These are phyloP conservation scores for Sciaenops ocellatus DNA, from an alignment of 2,797 vertebrate genomes.

Conservation along the genomic window DNA sequence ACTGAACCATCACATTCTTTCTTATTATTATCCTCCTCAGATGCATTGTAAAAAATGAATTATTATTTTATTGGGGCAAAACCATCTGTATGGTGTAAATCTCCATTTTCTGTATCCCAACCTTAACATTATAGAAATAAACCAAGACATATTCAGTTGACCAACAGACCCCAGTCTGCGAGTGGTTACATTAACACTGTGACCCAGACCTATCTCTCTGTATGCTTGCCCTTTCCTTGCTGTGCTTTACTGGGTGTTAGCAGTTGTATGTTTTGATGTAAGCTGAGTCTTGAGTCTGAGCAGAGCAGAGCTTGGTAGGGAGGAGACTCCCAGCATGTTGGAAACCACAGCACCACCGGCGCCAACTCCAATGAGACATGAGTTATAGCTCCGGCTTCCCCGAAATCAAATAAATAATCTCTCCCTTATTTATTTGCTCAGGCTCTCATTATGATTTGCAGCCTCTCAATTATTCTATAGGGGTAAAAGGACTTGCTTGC, in stretches of 20 bases:
- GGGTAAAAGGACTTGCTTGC: conserved; percentile 27
- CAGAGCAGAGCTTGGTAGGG: conserved; percentile 50
- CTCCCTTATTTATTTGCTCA: conserved; percentile 70
- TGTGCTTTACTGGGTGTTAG: conserved; percentile 44
- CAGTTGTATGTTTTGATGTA: conserved; percentile 49
- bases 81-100: conserved; percentile 4
- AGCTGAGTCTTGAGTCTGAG: conserved; percentile 55
- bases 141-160: not conserved
- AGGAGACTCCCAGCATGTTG: conserved; percentile 67
- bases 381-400: conserved; percentile 73
- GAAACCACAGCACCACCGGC: conserved; percentile 65
- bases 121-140: not conserved
- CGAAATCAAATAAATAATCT: conserved; percentile 77
- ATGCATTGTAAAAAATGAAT: conserved; percentile 13
- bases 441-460: conserved; percentile 67
- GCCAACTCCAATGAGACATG: conserved; percentile 73
- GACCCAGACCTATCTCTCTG: conserved; percentile 35
- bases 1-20: conserved; percentile 45
- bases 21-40: conserved; percentile 45
- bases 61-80: conserved; percentile 4
- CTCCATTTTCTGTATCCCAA: not conserved
- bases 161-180: conserved; percentile 5
- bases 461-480: conserved; percentile 49
- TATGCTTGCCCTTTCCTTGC: conserved; percentile 5
- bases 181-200: conserved; percentile 23